These are phyloP conservation scores for Atrichornis clamosus DNA, from an alignment of 2,113 vertebrate species.

Conservation along the genomic window DNA sequence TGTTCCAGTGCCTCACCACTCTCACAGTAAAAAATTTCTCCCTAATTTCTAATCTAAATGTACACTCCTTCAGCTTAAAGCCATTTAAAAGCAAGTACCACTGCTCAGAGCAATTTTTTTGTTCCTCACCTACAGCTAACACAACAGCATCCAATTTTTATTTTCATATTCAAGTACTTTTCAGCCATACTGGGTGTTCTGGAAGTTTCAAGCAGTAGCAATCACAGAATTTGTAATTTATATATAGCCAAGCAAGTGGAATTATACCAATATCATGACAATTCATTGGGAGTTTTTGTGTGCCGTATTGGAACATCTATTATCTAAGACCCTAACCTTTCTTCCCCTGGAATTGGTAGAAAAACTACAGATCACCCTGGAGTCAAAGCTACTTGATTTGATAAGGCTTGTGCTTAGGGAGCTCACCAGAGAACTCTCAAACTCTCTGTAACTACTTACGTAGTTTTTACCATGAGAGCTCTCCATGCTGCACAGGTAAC, in stretches of 20 bases:
- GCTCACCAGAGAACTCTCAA: neutral
- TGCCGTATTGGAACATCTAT: neutral
- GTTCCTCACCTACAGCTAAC: neutral
- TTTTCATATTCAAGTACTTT: neutral
- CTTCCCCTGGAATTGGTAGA: neutral
- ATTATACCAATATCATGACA: rapidly evolving
- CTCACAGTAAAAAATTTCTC: neutral
- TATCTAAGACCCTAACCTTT: neutral
- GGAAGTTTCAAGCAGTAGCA: neutral
- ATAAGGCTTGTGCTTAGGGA: neutral
- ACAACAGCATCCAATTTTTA: neutral
- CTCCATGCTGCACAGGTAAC: neutral
- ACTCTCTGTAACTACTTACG: neutral
- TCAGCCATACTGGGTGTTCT: neutral
- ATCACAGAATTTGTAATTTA: neutral
- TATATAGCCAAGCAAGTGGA: neutral
- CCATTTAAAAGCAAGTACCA: neutral
- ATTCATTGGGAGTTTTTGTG: neutral
- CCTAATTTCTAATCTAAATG: neutral
- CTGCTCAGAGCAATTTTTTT: neutral
- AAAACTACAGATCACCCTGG: neutral
- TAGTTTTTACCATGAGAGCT: neutral
- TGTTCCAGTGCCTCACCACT: neutral
- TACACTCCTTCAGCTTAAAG: neutral
- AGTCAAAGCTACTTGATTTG: neutral